phyloP scores from a whole-genome alignment of 1,140 invertebrate species.

The Callitettix versicolor region DNA sequence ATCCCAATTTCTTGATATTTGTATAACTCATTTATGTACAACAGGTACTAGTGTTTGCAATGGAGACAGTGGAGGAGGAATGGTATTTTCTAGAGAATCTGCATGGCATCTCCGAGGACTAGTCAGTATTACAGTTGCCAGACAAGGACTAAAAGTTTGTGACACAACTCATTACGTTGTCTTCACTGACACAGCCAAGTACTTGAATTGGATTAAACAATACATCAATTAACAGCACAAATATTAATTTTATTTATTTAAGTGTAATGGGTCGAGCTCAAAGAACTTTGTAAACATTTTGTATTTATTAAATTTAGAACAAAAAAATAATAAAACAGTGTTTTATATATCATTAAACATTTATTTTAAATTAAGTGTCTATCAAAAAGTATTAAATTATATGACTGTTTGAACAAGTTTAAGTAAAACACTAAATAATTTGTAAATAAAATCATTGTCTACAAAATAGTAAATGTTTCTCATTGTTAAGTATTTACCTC shows the following conservation, averaged over 20 bases:
- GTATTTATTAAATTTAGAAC: neutral
- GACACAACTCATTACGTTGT: conserved; percentile 43
- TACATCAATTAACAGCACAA: neutral
- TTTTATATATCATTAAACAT: neutral
- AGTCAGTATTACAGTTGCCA: conserved; percentile 42
- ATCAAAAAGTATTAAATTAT: no score
- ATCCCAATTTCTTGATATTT: no score
- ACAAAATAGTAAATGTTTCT: no score
- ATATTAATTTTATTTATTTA: neutral
- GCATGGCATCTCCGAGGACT: conserved; percentile 45
- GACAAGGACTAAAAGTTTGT: conserved; percentile 36
- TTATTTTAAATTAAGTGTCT: neutral
- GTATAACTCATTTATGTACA: no score
- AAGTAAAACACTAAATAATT: no score
- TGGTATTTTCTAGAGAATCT: conserved; percentile 35
- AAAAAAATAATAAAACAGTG: neutral
- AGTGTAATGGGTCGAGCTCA: neutral
- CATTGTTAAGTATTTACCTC: no score
- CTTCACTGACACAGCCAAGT: conserved; percentile 45
- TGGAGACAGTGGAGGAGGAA: conserved; percentile 50
- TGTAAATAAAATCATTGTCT: no score
- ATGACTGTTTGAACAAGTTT: no score
- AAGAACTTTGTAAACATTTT: neutral
- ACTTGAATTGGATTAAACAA: conserved; percentile 38
- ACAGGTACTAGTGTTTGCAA: conserved; percentile 47